Evolutionary conservation across 2,113 vertebrate species (phyloP).

Genomic region (Tichodroma muraria): DNA sequence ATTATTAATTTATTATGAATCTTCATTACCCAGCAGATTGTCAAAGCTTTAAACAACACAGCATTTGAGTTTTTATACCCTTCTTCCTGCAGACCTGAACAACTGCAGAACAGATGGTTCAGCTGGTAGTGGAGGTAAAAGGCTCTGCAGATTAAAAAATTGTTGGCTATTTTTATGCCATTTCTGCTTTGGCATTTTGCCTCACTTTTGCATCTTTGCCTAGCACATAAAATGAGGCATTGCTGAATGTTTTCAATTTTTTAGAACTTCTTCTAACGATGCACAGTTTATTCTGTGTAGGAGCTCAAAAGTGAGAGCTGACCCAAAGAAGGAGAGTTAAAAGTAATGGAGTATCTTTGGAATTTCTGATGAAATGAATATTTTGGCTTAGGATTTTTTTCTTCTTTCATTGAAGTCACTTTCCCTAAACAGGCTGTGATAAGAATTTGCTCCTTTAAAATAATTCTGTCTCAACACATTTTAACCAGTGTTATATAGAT

Average conservation of each 20-base stretch:
- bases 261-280: not conserved
- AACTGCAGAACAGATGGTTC: constrained; percentile 40
- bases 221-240: not conserved
- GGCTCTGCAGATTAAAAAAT: constrained; percentile 14
- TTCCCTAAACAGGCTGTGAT: not conserved
- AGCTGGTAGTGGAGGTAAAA: constrained; percentile 22
- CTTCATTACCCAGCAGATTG: not conserved
- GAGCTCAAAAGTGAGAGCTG: not conserved
- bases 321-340: not conserved
- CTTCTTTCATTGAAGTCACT: not conserved
- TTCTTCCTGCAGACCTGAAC: not conserved
- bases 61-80: not conserved
- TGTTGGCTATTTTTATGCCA: not conserved
- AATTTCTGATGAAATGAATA: not conserved
- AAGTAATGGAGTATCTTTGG: not conserved
- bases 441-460: not conserved
- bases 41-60: not conserved
- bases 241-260: not conserved
- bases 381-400: not conserved
- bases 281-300: not conserved
- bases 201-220: not conserved
- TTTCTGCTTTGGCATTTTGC: not conserved
- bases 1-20: not conserved
- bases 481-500: not conserved
- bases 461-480: not conserved